Evolutionary conservation across 2,888 invertebrate species (phyloP).

Genomic region (Rhagonycha lutea): DNA sequence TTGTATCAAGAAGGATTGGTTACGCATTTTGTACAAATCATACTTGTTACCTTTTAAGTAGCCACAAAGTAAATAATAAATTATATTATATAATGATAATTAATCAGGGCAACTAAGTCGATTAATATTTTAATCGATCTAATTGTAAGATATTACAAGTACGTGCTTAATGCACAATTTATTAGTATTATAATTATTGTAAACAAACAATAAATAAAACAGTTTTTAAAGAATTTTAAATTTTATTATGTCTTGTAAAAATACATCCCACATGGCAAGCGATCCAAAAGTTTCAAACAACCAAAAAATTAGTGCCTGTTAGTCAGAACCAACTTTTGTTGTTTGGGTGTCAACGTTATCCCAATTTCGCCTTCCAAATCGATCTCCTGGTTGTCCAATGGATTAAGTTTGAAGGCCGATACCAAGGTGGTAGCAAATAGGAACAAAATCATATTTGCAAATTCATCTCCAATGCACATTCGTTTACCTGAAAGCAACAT

Average conservation of each 20-base stretch:
- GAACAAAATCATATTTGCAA: constrained; percentile 73
- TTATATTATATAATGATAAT: constrained; percentile 6
- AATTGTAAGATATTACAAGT: constrained; percentile 14
- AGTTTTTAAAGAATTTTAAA: constrained; percentile 1
- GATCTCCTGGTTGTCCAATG: constrained; percentile 52
- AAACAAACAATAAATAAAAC: constrained; percentile 13
- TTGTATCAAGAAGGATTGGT: constrained; percentile 27
- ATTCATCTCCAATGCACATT: constrained; percentile 83
- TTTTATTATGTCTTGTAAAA: background rate
- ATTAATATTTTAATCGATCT: constrained; percentile 10
- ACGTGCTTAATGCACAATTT: constrained; percentile 21
- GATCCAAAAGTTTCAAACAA: background rate
- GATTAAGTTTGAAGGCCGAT: constrained; percentile 59
- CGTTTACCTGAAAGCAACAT: constrained; percentile 68
- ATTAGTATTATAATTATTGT: constrained; percentile 25
- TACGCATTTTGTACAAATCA: constrained; percentile 37
- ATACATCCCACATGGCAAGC: background rate
- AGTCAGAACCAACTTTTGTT: constrained; percentile 49
- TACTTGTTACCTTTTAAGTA: constrained; percentile 39
- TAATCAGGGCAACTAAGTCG: constrained; percentile 25
- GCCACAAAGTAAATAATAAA: constrained; percentile 31
- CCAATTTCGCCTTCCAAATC: constrained; percentile 74
- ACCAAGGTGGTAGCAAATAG: constrained; percentile 68
- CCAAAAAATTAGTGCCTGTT: background rate
- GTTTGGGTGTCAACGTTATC: constrained; percentile 72